Evolutionary conservation across 2,113 vertebrate genomes (phyloP).

Genomic region (Lycaon pictus): DNA sequence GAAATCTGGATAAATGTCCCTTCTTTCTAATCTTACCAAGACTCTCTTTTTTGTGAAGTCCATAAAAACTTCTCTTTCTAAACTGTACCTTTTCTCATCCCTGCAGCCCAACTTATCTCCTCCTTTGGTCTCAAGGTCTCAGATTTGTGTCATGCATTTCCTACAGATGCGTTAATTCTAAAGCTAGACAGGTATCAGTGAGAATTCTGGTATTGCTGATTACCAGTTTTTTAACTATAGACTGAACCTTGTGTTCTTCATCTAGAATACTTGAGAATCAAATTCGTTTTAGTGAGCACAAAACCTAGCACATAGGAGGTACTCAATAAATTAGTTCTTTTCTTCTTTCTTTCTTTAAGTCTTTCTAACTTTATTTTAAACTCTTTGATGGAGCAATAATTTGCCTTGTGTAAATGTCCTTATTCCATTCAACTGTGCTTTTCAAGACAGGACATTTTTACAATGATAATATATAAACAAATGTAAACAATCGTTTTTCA

Average conservation of each 20-base stretch:
- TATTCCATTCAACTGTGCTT: neutral
- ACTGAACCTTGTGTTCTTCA: neutral
- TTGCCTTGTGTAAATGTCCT: neutral
- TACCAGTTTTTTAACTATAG: neutral
- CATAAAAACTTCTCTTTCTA: neutral
- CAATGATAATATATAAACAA: neutral
- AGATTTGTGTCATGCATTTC: neutral
- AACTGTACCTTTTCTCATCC: neutral
- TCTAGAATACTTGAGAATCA: neutral
- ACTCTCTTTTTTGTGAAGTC: neutral
- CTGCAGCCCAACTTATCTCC: neutral
- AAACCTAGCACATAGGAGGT: neutral
- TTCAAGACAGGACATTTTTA: neutral
- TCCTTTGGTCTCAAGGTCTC: neutral
- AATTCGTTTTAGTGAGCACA: neutral
- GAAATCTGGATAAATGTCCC: neutral
- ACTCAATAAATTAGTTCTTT: neutral
- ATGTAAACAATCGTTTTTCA: neutral
- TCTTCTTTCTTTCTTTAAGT: neutral
- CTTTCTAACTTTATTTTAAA: neutral
- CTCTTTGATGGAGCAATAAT: neutral
- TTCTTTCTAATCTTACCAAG: neutral
- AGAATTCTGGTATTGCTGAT: neutral
- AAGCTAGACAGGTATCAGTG: neutral
- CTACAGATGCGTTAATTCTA: neutral